These are phyloP conservation scores for Brachyalestes nurse DNA, from an alignment of 2,797 vertebrate species.

Conservation along the genomic window DNA sequence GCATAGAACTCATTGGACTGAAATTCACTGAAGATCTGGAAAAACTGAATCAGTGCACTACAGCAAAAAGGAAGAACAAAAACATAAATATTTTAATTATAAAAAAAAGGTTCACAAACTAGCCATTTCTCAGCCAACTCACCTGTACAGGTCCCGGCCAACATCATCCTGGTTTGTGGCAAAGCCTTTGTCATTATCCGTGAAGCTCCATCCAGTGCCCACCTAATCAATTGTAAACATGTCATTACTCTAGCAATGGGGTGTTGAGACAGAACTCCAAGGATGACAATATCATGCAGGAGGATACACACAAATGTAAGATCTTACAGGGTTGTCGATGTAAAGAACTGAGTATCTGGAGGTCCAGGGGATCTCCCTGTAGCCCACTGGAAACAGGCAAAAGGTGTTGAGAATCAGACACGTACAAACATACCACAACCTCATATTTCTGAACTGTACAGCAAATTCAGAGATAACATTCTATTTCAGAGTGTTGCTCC, in stretches of 20 bases:
- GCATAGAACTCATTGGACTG: slow-evolving; percentile 85
- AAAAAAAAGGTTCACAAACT: not conserved
- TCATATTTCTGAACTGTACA: not conserved
- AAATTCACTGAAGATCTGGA: slow-evolving; percentile 86
- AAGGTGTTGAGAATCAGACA: not conserved
- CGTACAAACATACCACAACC: not conserved
- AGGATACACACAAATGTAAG: not conserved
- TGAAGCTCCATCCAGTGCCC: slow-evolving; percentile 87
- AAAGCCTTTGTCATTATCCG: slow-evolving; percentile 72
- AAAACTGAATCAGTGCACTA: slow-evolving; percentile 84
- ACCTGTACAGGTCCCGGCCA: slow-evolving; percentile 82
- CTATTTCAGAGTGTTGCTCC: not conserved
- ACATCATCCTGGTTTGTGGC: slow-evolving; percentile 80
- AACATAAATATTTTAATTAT: not conserved
- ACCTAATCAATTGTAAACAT: slow-evolving; percentile 66
- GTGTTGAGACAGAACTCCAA: too few relatives aligned
- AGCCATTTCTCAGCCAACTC: slow-evolving; percentile 17
- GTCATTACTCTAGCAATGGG: not conserved
- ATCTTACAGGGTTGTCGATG: slow-evolving; percentile 81
- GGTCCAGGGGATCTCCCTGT: slow-evolving; percentile 81
- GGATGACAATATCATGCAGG: too few relatives aligned
- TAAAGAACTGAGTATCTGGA: slow-evolving; percentile 84
- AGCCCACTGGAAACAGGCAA: slow-evolving; percentile 70
- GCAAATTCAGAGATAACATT: not conserved
- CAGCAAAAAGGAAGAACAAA: not conserved